Percentiles rank a stretch among this genome's conserved stretches.
Conservation (phyloP, 1,140 invertebrate species). For the Solenopsis fugax region DNA sequence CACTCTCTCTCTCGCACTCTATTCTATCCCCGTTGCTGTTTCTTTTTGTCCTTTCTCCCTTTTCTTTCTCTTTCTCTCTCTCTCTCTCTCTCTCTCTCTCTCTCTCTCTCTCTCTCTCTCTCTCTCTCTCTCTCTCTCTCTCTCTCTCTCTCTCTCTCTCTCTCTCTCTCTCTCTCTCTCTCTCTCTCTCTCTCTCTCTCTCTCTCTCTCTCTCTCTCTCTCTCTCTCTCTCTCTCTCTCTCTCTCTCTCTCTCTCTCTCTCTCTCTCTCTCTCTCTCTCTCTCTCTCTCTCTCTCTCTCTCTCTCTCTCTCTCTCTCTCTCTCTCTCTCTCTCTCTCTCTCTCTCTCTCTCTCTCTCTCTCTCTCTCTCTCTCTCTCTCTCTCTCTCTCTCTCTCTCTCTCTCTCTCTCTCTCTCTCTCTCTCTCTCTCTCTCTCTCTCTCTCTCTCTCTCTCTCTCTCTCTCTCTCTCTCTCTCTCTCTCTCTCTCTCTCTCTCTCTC, state of each 20-base stretch:
- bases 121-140: background rate
- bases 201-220: slow-evolving; percentile 7
- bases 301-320: slow-evolving; percentile 15
- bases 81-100: slow-evolving; percentile 23
- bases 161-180: slow-evolving; percentile 7
- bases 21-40: slow-evolving; percentile 37
- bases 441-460: background rate
- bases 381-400: background rate
- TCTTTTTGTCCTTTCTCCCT: slow-evolving; percentile 27
- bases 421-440: background rate
- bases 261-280: background rate
- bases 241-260: background rate
- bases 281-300: slow-evolving; percentile 7
- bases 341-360: background rate
- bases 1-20: slow-evolving; percentile 11
- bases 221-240: background rate
- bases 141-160: background rate
- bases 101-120: background rate
- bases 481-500: background rate
- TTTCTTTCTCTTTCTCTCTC: too few relatives aligned
- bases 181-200: slow-evolving; percentile 15
- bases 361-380: slow-evolving; percentile 13
- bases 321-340: background rate
- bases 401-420: slow-evolving; percentile 8
- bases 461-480: slow-evolving; percentile 13